These are phyloP conservation scores for Guaruba guarouba DNA, from an alignment of 2,113 vertebrate species.

Conservation along the genomic window DNA sequence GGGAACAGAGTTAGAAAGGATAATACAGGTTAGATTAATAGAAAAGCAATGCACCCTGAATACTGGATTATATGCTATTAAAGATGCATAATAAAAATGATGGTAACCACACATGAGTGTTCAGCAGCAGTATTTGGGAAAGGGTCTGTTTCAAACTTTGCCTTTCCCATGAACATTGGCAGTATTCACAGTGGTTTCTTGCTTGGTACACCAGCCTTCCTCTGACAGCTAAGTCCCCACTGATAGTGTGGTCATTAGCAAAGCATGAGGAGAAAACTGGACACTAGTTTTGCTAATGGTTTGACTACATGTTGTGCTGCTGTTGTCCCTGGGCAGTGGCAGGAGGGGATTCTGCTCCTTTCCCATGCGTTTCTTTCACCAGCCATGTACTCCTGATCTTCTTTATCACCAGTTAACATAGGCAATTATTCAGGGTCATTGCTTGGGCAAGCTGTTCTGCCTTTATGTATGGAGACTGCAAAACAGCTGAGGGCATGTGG, in stretches of 20 bases:
- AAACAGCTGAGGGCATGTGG: background rate
- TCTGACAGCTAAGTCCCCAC: background rate
- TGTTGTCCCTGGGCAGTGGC: background rate
- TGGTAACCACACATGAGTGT: fast-evolving
- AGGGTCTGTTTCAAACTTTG: background rate
- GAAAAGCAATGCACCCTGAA: background rate
- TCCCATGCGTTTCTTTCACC: background rate
- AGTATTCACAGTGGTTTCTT: background rate
- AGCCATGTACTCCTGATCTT: background rate
- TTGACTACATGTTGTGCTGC: background rate
- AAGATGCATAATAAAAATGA: background rate
- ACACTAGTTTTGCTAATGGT: background rate
- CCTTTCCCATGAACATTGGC: background rate
- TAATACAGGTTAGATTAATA: background rate
- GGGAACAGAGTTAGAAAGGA: background rate
- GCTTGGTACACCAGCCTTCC: background rate
- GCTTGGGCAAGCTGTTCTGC: background rate
- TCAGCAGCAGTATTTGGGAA: background rate
- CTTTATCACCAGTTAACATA: background rate
- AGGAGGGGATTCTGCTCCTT: background rate
- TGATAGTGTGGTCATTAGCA: background rate
- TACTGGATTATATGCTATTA: background rate
- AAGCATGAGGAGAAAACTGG: background rate
- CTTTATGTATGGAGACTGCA: background rate
- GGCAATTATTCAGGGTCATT: background rate